Evolutionary conservation across 23 tunicate species (phyloP).

Genomic region (Oikopleura albicans): DNA sequence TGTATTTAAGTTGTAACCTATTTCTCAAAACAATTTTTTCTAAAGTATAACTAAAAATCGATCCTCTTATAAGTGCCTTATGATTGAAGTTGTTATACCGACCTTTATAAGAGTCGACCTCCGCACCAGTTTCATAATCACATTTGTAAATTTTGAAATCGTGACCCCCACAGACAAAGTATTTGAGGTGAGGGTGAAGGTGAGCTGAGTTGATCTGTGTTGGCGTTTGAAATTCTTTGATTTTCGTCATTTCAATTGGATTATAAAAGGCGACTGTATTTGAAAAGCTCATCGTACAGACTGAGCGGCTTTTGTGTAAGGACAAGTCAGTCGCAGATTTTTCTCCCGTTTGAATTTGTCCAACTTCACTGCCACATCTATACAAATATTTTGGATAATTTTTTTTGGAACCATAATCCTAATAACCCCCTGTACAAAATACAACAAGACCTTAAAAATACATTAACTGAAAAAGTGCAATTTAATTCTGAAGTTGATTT

Average conservation of each 20-base stretch:
- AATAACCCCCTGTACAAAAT: too few relatives aligned
- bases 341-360: background rate
- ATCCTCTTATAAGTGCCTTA: too few relatives aligned
- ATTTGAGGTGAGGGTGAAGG: conserved; percentile 58
- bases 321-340: background rate
- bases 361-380: background rate
- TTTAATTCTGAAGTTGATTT: too few relatives aligned
- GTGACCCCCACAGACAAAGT: conserved; percentile 68
- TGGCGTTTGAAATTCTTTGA: conserved; percentile 35
- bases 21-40: too few relatives aligned
- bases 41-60: too few relatives aligned
- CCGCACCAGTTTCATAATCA: conserved; percentile 30
- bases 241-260: background rate
- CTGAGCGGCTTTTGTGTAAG: background rate
- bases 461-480: too few relatives aligned
- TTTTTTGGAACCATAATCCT: too few relatives aligned
- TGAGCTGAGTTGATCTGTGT: conserved; percentile 65
- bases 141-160: conserved; percentile 89
- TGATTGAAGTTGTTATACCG: too few relatives aligned
- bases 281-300: background rate
- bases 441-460: too few relatives aligned
- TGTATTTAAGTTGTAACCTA: too few relatives aligned
- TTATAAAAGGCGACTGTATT: background rate
- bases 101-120: background rate
- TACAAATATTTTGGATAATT: background rate